Conservation (phyloP, 2,888 invertebrate species). For the Beris chalybata region DNA sequence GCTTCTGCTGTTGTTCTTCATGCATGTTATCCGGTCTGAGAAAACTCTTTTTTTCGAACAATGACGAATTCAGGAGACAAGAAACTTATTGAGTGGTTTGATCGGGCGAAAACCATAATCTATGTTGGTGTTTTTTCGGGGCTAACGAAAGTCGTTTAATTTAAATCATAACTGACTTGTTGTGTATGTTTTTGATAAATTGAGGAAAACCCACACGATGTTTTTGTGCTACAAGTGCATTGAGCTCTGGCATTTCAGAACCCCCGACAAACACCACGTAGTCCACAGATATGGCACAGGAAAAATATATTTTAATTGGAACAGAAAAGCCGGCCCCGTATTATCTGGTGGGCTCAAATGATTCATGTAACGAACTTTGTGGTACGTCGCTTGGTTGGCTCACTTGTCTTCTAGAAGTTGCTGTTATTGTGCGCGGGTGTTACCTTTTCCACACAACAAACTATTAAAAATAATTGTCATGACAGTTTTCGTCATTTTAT, state of each 20-base stretch:
- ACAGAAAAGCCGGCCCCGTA: slow-evolving; percentile 12
- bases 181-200: neutral
- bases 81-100: too few species aligned
- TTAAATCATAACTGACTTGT: neutral
- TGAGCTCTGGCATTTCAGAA: neutral
- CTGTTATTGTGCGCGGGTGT: slow-evolving; percentile 31
- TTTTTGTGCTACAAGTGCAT: too few species aligned
- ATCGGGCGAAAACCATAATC: too few species aligned
- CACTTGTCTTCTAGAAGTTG: slow-evolving; percentile 28
- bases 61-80: too few species aligned
- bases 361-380: slow-evolving; percentile 5
- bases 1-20: too few species aligned
- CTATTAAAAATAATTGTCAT: slow-evolving; percentile 33
- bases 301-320: slow-evolving; percentile 27
- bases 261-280: too few species aligned
- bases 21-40: too few species aligned
- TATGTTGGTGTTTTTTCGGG: too few species aligned
- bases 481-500: slow-evolving; percentile 19
- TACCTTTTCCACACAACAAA: slow-evolving; percentile 24
- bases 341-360: slow-evolving; percentile 14
- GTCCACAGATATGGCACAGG: neutral
- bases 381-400: slow-evolving; percentile 2
- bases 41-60: too few species aligned
- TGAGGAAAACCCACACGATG: neutral
- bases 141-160: too few species aligned